A percentile compares a stretch with the other conserved stretches of the same genome.
phyloP scores from a whole-genome alignment of 2,797 vertebrate genomes.

The Megaceryle alcyon region DNA sequence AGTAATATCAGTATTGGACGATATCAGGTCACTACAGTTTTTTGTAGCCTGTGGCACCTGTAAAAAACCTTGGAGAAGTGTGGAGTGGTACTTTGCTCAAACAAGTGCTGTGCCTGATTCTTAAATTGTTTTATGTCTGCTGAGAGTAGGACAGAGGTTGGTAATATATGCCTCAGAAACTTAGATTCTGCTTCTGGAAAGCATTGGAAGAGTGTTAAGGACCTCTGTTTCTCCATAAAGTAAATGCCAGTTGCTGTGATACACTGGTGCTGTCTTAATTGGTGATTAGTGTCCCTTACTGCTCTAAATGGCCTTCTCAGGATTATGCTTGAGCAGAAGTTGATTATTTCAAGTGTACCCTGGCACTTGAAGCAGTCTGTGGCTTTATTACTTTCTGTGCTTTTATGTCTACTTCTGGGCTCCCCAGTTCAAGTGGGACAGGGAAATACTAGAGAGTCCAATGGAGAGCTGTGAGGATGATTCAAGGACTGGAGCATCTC shows the following conservation, averaged over 20 bases:
- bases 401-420: background rate
- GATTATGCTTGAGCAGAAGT: background rate
- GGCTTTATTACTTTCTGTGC: background rate
- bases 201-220: background rate
- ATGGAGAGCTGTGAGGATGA: no score
- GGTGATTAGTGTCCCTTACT: background rate
- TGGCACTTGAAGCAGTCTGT: background rate
- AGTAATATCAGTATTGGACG: rapidly evolving
- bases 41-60: background rate
- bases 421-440: no score
- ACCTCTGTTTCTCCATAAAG: background rate
- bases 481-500: no score
- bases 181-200: background rate
- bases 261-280: background rate
- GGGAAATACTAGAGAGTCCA: no score
- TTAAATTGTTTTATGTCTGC: background rate
- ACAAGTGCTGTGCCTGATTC: background rate
- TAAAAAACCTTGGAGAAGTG: background rate
- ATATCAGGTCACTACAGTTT: background rate
- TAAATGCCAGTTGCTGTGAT: background rate
- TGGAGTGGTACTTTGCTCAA: background rate
- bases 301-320: background rate
- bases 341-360: background rate
- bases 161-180: background rate
- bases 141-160: background rate